Base-by-base conservation (phyloP, 2,888 invertebrate species). In the Oligia latruncula region DNA sequence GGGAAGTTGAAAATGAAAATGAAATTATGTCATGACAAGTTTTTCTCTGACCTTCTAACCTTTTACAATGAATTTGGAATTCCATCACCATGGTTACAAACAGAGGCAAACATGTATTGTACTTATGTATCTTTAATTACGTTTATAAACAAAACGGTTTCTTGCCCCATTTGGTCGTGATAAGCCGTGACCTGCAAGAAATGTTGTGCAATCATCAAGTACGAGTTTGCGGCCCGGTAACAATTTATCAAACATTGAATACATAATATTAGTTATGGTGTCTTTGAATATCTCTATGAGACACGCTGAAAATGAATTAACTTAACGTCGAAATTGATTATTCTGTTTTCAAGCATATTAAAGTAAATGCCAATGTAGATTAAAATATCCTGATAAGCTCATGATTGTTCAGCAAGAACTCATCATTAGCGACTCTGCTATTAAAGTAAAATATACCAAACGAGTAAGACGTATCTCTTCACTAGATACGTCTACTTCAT, bases 81-180 rank as follows among this genome's bases (percentile, higher is more conserved):
- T 60, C 13, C 23, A 20, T 83, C 23, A 46, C 87, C 62, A 71
- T 78, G 72, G 83, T 15, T 82, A 84, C 83, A 73, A 70, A 58
- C 15, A 66, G 49, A 74, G 55, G 67, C 86, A 84, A 86, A 83
- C 78, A 83, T 40, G 15, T 81, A 46, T 20, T 40, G 29, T 40
- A 58, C 15, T 13, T 60, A 29, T 29, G 29, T 29, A 60, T 78
- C 58, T 85, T 35, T 64, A 67, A 20, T 64, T 40, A 29, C 17
- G 40, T 75, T 78, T 74, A 73, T 78, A 73, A 72, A 83, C 52
- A 83, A 81, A 74, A 58, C 74, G 9, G 65, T 75, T 78, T 70
- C 78, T 75, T 86, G 84, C 62, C 66, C 84, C 70, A 86, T 82
- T 83, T 70, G n/a, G 3, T 29, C 17, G 13, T 66, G 84, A 84